Conservation (phyloP, 2,113 vertebrate genomes). For the Tinamus guttatus region DNA sequence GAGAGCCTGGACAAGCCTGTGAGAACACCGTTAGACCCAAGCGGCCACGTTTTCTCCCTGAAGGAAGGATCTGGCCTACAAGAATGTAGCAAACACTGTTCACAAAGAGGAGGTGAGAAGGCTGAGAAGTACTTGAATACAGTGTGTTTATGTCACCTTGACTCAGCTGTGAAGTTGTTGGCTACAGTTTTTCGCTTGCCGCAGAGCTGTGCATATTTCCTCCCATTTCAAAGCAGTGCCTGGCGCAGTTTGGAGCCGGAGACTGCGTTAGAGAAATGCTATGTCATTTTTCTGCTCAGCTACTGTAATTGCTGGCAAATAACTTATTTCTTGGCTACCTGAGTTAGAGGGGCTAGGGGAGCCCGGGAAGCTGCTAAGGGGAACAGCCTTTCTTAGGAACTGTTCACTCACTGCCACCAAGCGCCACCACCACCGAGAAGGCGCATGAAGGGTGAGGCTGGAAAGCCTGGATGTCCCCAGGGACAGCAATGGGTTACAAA, state of each 20-base stretch:
- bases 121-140: not conserved
- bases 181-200: not conserved
- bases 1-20: not conserved
- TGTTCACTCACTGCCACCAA: conserved; percentile 7
- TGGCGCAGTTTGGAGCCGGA: not conserved
- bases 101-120: not conserved
- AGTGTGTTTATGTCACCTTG: not conserved
- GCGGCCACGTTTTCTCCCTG: not conserved
- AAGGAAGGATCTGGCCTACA: not conserved
- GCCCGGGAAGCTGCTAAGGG: not conserved
- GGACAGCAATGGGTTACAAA: conserved; percentile 11
- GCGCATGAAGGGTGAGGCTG: conserved; percentile 1
- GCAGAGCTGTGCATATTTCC: not conserved
- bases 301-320: not conserved
- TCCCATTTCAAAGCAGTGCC: not conserved
- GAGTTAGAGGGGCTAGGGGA: not conserved
- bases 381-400: not conserved
- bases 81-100: not conserved
- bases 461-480: not conserved
- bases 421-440: not conserved
- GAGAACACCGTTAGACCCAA: not conserved
- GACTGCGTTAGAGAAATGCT: not conserved
- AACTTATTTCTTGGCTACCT: not conserved
- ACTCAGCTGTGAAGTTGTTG: not conserved
- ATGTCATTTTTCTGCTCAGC: not conserved